Evolutionary conservation across 2,888 invertebrate genomes (phyloP).

Genomic region (Altica lythri): DNA sequence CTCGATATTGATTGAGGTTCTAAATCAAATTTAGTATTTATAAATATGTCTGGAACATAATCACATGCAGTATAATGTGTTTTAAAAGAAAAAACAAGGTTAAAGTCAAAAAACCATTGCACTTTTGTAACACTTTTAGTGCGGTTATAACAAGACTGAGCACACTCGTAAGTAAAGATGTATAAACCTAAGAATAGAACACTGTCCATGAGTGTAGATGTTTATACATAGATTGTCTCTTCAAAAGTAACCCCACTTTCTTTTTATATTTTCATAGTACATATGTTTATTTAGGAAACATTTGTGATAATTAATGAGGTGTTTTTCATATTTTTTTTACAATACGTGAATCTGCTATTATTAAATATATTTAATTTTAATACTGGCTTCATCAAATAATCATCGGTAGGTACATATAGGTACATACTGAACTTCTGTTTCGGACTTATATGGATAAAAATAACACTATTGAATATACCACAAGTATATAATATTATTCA

Average conservation of each 20-base stretch:
- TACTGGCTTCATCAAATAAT: too few relatives aligned
- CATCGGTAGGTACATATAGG: too few relatives aligned
- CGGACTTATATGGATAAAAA: too few relatives aligned
- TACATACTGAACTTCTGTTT: too few relatives aligned
- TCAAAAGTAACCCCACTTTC: constrained; percentile 52
- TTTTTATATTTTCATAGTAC: constrained; percentile 36
- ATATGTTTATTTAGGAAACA: constrained; percentile 13
- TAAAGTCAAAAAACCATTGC: constrained; percentile 48
- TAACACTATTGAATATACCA: too few relatives aligned
- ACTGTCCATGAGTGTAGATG: constrained; percentile 55
- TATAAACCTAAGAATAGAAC: constrained; percentile 56
- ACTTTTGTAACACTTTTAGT: constrained; percentile 48
- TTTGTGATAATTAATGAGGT: too few relatives aligned
- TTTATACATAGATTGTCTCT: constrained; percentile 51
- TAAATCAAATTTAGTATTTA: constrained; percentile 8
- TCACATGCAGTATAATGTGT: constrained; percentile 28
- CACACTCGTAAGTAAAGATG: constrained; percentile 51
- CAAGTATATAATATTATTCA: too few relatives aligned
- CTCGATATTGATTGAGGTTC: neutral
- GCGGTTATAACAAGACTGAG: constrained; percentile 44
- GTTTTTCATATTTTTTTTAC: too few relatives aligned
- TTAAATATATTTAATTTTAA: too few relatives aligned
- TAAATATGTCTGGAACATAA: neutral
- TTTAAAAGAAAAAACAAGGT: constrained; percentile 34
- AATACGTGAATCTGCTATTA: too few relatives aligned